phyloP scores from a whole-genome alignment of 2,797 vertebrate genomes.

The Pteronotus mesoamericanus region DNA sequence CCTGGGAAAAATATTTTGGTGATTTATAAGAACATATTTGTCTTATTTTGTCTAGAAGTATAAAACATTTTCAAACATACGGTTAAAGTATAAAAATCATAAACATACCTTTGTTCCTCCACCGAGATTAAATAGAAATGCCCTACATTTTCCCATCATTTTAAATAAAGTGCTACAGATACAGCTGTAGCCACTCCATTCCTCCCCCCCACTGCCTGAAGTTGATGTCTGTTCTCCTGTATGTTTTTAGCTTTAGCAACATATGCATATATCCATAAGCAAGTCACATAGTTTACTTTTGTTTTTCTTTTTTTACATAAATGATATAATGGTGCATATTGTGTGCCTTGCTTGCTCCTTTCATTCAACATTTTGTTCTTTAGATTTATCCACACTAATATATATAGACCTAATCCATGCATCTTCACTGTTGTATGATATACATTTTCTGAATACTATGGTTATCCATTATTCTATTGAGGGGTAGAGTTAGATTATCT shows the following conservation, averaged over 20 bases:
- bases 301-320: not conserved
- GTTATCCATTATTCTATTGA: not conserved
- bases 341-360: not conserved
- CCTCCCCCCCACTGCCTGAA: not conserved
- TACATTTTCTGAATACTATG: not conserved
- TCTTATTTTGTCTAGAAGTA: conserved; percentile 20
- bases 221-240: not conserved
- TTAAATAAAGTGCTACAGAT: not conserved
- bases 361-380: not conserved
- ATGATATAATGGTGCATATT: not conserved
- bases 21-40: conserved; percentile 14
- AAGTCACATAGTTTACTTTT: not conserved
- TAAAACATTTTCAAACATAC: conserved; percentile 13
- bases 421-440: not conserved
- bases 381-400: not conserved
- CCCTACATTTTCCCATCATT: not conserved
- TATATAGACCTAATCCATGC: not conserved
- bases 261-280: not conserved
- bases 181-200: not conserved
- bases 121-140: conserved; percentile 4
- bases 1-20: not conserved
- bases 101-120: not conserved
- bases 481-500: not conserved
- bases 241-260: not conserved
- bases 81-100: not conserved